These are phyloP conservation scores for Sus scrofa DNA, from an alignment of 2,113 vertebrate species.

Conservation along the genomic window T2T-Sscrofa CM000830.6:86905001-86905500, in stretches of 20 bases:
- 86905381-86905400: background rate
- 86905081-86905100: background rate
- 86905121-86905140: background rate
- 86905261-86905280: background rate
- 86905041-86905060: background rate
- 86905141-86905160: background rate
- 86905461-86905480: background rate
- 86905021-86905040: background rate
- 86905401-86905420: background rate
- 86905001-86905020: slow-evolving; percentile 3
- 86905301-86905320: background rate
- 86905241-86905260: background rate
- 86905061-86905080: background rate
- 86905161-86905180: background rate
- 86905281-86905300: background rate
- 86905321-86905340: background rate
- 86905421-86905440: background rate
- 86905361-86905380: background rate
- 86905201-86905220: background rate
- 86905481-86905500: background rate
- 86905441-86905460: background rate
- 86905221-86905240: background rate
- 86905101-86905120: background rate
- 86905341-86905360: background rate
- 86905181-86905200: background rate